Conservation (phyloP, 2,888 invertebrate species). For the Drosophila acutilabella region DNA sequence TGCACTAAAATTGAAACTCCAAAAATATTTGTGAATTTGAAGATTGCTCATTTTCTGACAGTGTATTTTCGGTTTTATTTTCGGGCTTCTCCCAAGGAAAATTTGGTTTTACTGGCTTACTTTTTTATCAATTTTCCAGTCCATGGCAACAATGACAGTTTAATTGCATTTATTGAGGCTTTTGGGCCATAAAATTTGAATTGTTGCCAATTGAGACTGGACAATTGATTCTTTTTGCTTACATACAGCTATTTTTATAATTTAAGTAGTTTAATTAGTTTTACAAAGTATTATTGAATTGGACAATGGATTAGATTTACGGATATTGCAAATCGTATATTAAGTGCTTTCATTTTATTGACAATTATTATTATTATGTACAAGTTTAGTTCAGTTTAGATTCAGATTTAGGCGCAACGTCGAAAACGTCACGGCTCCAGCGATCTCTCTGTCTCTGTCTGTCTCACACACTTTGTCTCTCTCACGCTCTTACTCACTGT, state of each 20-base stretch:
- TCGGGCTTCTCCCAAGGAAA: neutral
- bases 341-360: conserved; percentile 42
- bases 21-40: neutral
- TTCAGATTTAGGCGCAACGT: conserved; percentile 14
- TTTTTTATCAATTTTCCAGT: conserved; percentile 13
- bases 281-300: conserved; percentile 10
- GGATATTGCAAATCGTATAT: conserved; percentile 26
- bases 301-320: conserved; percentile 14
- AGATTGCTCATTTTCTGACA: conserved; percentile 16
- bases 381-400: conserved; percentile 40
- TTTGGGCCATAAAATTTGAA: neutral
- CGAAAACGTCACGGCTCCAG: conserved; percentile 31
- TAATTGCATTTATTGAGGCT: conserved; percentile 8
- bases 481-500: neutral
- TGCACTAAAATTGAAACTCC: neutral
- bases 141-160: conserved; percentile 19
- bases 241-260: conserved; percentile 5
- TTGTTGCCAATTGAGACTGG: conserved; percentile 16
- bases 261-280: conserved; percentile 33
- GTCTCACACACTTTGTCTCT: conserved; percentile 1
- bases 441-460: conserved; percentile 11
- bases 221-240: conserved; percentile 13
- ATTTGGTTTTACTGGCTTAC: neutral
- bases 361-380: conserved; percentile 30
- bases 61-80: conserved; percentile 11